phyloP scores from a whole-genome alignment of 2,888 invertebrate species.

The Andrena trimmerana region DNA sequence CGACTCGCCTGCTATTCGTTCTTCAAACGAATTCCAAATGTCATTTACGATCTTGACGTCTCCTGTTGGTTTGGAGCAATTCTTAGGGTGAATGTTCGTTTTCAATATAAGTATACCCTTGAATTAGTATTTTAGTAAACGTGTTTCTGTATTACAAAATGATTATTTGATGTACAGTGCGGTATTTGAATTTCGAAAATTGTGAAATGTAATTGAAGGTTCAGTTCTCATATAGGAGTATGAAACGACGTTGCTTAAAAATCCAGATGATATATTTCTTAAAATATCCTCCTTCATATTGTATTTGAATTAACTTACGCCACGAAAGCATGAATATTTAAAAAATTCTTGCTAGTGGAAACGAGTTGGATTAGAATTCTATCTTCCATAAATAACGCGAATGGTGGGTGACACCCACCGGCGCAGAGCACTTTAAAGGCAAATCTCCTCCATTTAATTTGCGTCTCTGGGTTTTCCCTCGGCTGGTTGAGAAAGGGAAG shows the following conservation, averaged over 20 bases:
- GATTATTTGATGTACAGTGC: too few relatives aligned
- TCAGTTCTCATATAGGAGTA: too few relatives aligned
- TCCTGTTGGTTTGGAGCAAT: neutral
- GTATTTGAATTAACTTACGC: neutral
- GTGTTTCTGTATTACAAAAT: too few relatives aligned
- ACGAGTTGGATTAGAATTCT: neutral
- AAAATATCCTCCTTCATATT: too few relatives aligned
- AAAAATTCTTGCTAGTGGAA: neutral
- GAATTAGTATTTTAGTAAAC: too few relatives aligned
- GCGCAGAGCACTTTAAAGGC: neutral
- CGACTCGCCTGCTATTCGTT: neutral
- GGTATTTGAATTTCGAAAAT: too few relatives aligned
- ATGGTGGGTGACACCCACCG: neutral
- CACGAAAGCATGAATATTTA: neutral
- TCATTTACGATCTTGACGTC: neutral
- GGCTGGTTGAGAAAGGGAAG: neutral
- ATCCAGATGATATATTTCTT: too few relatives aligned
- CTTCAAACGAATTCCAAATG: neutral
- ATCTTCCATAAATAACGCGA: neutral
- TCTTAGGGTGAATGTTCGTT: neutral
- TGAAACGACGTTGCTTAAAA: too few relatives aligned
- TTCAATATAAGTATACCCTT: too few relatives aligned
- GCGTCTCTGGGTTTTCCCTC: neutral
- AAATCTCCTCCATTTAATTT: neutral
- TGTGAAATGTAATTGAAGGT: too few relatives aligned